Evolutionary conservation across 2,113 vertebrate genomes (phyloP).

Genomic region (Himantopus leucocephalus): DNA sequence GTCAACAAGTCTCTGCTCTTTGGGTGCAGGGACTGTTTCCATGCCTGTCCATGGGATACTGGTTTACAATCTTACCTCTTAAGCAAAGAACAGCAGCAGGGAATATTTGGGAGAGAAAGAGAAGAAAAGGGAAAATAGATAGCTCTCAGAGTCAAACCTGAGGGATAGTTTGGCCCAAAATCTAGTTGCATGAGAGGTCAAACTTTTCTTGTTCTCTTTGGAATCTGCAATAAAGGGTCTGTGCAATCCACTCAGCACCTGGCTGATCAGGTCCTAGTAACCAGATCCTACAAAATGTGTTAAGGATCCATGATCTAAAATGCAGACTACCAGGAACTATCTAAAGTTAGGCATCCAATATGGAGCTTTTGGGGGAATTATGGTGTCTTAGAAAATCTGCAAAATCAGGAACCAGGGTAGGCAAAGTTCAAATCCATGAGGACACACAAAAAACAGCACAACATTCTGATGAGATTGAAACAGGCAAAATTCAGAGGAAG

Average conservation of each 20-base stretch:
- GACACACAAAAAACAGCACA: neutral
- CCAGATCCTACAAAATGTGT: neutral
- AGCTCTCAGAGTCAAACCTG: neutral
- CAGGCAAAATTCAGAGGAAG: neutral
- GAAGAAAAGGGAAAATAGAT: neutral
- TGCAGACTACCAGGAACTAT: neutral
- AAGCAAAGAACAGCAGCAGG: neutral
- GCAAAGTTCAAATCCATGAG: neutral
- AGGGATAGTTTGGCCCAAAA: neutral
- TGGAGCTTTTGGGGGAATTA: neutral
- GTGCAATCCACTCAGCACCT: neutral
- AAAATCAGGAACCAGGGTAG: neutral
- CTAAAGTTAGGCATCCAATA: neutral
- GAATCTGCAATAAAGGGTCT: neutral
- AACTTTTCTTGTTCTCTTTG: neutral
- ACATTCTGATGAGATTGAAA: neutral
- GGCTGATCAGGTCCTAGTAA: neutral
- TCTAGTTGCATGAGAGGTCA: neutral
- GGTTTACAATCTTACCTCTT: neutral
- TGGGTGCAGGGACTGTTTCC: neutral
- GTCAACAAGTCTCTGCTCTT: neutral
- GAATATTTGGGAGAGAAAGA: neutral
- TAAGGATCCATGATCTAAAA: neutral
- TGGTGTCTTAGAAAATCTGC: neutral
- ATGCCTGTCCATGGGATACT: too few species aligned